A percentile compares a stretch with the other conserved stretches of the same genome.
Evolutionary conservation across 1,140 invertebrate species (phyloP).

Genomic region (Metopolophium dirhodum): DNA sequence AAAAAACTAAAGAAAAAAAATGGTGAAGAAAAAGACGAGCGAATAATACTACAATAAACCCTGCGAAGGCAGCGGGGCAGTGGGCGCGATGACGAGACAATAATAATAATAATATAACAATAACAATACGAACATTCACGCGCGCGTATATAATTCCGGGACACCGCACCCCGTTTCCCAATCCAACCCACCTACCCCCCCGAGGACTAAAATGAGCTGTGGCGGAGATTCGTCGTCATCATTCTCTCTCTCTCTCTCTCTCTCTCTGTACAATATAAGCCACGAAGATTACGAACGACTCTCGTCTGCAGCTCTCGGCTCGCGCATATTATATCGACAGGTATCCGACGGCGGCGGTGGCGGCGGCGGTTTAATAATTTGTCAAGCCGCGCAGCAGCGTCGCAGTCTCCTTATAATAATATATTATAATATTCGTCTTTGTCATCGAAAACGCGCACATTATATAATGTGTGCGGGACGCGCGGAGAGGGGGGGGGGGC

Average conservation of each 20-base stretch:
- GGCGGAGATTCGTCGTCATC: not conserved
- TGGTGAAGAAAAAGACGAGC: not conserved
- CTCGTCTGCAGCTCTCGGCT: not conserved
- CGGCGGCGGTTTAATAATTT: slow-evolving; percentile 38
- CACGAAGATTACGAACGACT: slow-evolving; percentile 35
- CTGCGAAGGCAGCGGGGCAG: not conserved
- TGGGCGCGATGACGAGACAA: not conserved
- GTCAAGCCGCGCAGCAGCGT: not conserved
- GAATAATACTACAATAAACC: not conserved
- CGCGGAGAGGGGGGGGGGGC: not conserved
- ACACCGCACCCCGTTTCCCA: not conserved
- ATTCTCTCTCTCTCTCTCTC: no score
- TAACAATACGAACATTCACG: not conserved
- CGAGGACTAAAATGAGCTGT: not conserved
- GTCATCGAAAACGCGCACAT: not conserved
- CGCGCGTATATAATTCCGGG: not conserved
- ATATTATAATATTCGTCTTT: slow-evolving; percentile 48
- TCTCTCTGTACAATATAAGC: not conserved
- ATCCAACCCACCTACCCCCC: no score
- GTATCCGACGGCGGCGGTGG: not conserved
- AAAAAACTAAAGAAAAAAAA: not conserved
- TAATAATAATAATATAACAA: slow-evolving; percentile 10
- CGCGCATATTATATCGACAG: slow-evolving; percentile 15
- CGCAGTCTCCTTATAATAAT: not conserved
- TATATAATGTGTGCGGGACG: not conserved